These are phyloP conservation scores for Anodontia alba DNA, from an alignment of 2,888 invertebrate genomes.

Conservation along the genomic window DNA sequence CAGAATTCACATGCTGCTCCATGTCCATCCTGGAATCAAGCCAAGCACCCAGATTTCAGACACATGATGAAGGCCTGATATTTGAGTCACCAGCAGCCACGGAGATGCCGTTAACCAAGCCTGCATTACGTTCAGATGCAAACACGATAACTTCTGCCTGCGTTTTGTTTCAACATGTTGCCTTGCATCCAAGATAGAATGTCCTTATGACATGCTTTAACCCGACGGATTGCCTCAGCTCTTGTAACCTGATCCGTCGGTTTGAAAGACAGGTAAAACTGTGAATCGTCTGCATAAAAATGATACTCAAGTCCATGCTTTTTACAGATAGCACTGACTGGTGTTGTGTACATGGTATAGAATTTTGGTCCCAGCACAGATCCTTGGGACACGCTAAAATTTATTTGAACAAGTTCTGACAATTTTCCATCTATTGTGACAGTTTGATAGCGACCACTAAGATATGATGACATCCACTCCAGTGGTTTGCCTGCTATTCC, in stretches of 20 bases:
- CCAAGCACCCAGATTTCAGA: constrained; percentile 37
- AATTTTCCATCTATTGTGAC: constrained; percentile 38
- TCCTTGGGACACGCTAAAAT: constrained; percentile 32
- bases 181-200: constrained; percentile 39
- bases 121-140: constrained; percentile 22
- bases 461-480: constrained; percentile 47
- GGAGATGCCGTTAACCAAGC: constrained; percentile 11
- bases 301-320: constrained; percentile 47
- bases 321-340: constrained; percentile 46
- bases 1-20: constrained; percentile 40
- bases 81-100: constrained; percentile 11
- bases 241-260: constrained; percentile 13
- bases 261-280: constrained; percentile 40
- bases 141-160: constrained; percentile 28
- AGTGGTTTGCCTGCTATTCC: constrained; percentile 39
- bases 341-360: constrained; percentile 38
- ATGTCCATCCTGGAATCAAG: constrained; percentile 42
- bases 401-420: constrained; percentile 31
- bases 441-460: constrained; percentile 34
- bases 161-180: constrained; percentile 36
- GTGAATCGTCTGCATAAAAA: constrained; percentile 51
- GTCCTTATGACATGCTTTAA: constrained; percentile 32
- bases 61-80: constrained; percentile 25
- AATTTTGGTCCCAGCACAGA: constrained; percentile 34
- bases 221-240: constrained; percentile 14